These are phyloP conservation scores for Pelobates cultripes DNA, from an alignment of 2,797 vertebrate species.

Conservation along the genomic window DNA sequence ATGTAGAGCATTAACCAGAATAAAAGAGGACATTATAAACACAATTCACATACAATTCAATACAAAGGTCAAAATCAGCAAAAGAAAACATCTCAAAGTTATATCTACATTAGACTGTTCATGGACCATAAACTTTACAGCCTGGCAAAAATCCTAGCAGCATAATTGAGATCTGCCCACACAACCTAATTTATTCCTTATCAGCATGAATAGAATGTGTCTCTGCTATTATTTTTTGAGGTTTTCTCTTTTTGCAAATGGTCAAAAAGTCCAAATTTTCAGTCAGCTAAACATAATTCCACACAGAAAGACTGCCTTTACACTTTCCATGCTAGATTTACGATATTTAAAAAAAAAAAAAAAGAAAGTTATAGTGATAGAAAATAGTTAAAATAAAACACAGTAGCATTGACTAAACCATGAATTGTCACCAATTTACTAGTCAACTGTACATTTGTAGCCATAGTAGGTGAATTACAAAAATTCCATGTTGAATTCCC, in stretches of 20 bases:
- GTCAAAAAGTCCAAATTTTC: neutral
- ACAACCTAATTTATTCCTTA: slow-evolving; percentile 55
- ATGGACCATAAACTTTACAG: slow-evolving; percentile 54
- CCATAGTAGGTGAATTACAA: no score
- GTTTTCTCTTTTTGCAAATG: slow-evolving; percentile 20
- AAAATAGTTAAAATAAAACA: no score
- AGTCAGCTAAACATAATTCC: neutral
- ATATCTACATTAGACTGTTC: slow-evolving; percentile 48
- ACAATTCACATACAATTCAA: slow-evolving; percentile 28
- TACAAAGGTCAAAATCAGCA: slow-evolving; percentile 50
- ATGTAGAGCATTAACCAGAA: neutral
- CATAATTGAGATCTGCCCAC: slow-evolving; percentile 56
- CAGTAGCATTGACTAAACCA: no score
- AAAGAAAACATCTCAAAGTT: slow-evolving; percentile 51
- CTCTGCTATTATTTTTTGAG: slow-evolving; percentile 21
- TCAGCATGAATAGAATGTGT: slow-evolving; percentile 48
- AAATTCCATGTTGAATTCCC: no score
- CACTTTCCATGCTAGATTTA: neutral
- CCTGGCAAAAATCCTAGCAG: slow-evolving; percentile 52
- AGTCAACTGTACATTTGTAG: no score
- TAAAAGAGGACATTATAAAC: slow-evolving; percentile 26
- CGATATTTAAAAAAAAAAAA: no score
- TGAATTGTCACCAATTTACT: no score
- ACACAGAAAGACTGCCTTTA: neutral
- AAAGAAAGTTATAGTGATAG: no score